phyloP scores from a whole-genome alignment of 2,888 invertebrate species.

The Thera britannica region DNA sequence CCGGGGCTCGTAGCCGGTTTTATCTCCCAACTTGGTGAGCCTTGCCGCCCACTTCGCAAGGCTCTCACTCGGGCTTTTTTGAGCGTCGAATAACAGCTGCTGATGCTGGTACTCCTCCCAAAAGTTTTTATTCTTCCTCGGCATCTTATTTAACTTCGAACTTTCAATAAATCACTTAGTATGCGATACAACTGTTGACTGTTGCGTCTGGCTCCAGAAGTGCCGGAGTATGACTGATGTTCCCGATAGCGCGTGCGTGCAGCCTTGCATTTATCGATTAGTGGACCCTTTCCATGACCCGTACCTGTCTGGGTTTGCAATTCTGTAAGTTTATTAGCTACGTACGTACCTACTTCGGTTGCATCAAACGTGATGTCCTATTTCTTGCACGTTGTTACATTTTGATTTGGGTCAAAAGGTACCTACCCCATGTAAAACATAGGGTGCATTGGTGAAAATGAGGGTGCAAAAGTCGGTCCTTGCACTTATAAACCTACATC shows the following conservation, averaged over 20 bases:
- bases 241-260: conserved; percentile 28
- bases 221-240: conserved; percentile 15
- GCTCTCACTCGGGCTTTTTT: conserved; percentile 5
- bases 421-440: no score
- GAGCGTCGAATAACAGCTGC: conserved; percentile 13
- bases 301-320: conserved; percentile 15
- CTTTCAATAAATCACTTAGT: neutral
- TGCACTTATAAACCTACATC: no score
- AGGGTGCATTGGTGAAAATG: no score
- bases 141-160: conserved; percentile 4
- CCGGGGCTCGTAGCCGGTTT: neutral
- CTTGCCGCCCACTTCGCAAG: conserved; percentile 21
- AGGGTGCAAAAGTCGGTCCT: no score
- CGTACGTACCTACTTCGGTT: neutral
- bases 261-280: conserved; percentile 28
- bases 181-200: neutral
- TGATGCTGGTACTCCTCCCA: neutral
- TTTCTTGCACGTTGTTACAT: neutral
- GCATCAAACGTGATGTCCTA: neutral
- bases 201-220: neutral
- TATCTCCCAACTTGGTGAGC: conserved; percentile 10
- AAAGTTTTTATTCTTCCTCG: neutral
- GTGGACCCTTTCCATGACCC: conserved; percentile 12
- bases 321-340: neutral
- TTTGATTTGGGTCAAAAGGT: no score